Evolutionary conservation across 64 coral and sea anemone species (phyloP).

Genomic region (Montipora foliosa): DNA sequence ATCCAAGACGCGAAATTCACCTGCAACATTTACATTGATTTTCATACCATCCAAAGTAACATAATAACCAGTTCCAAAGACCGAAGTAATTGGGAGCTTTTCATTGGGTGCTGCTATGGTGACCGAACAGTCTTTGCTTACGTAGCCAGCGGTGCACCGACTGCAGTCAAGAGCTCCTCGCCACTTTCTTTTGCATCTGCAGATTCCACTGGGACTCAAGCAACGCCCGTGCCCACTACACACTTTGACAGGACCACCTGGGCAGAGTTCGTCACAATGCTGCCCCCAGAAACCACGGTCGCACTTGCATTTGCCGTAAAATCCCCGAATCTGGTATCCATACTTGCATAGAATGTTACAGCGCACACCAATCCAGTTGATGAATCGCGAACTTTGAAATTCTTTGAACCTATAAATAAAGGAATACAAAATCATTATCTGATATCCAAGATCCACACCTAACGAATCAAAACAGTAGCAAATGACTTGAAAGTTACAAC

Average conservation of each 20-base stretch:
- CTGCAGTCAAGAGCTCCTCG: conserved; percentile 76
- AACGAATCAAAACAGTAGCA: conserved; percentile 66
- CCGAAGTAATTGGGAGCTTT: conserved; percentile 40
- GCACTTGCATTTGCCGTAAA: conserved; percentile 64
- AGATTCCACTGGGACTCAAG: conserved; percentile 56
- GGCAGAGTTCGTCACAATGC: conserved; percentile 70
- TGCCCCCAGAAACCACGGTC: conserved; percentile 79
- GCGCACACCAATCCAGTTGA: conserved; percentile 77
- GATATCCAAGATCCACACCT: conserved; percentile 32
- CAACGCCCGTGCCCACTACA: conserved; percentile 83
- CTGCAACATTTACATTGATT: conserved; percentile 71
- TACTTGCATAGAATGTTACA: conserved; percentile 77
- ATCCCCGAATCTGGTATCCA: conserved; percentile 54
- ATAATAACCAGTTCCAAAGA: conserved; percentile 88
- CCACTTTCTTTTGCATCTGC: conserved; percentile 79
- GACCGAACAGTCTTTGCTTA: conserved; percentile 84
- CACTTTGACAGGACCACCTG: conserved; percentile 76
- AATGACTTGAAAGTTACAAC: no score
- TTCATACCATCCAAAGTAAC: conserved; percentile 84
- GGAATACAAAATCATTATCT: conserved; percentile 70
- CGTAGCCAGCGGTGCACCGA: conserved; percentile 69
- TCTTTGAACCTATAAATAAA: conserved; percentile 62
- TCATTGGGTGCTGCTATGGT: conserved; percentile 26
- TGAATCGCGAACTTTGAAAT: conserved; percentile 74
- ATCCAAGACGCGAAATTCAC: conserved; percentile 77